Percentiles rank a stretch among this genome's conserved stretches.
Conservation (phyloP, 2,113 vertebrate genomes). For the Jaculus jaculus region DNA sequence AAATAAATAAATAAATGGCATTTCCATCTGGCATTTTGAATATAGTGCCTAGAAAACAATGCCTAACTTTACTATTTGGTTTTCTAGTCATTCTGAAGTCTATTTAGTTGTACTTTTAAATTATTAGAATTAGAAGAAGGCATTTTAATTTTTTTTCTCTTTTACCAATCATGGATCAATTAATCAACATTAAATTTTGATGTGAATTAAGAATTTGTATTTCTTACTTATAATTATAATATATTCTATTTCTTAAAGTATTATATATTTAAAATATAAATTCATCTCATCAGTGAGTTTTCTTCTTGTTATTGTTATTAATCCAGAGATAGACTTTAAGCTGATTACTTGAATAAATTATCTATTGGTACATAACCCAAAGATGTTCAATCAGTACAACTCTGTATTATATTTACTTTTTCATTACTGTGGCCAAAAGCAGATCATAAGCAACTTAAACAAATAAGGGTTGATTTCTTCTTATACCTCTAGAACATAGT, state of each 20-base stretch:
- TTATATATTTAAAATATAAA: not conserved
- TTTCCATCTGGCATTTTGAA: not conserved
- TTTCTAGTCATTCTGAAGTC: not conserved
- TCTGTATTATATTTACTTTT: too few species aligned
- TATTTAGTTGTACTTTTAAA: not conserved
- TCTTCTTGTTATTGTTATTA: not conserved
- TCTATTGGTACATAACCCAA: not conserved
- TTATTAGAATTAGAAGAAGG: not conserved
- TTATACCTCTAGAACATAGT: too few species aligned
- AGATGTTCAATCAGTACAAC: not conserved
- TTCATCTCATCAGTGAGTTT: not conserved
- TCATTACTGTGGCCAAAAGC: too few species aligned
- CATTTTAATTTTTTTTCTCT: not conserved
- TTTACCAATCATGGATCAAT: not conserved
- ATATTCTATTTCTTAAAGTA: conserved; percentile 3
- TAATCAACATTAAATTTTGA: not conserved
- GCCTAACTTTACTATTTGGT: not conserved
- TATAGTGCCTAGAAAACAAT: not conserved
- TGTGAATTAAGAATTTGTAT: not conserved
- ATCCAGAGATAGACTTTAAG: not conserved
- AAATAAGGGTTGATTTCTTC: too few species aligned
- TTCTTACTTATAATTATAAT: not conserved
- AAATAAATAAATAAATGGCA: too few species aligned
- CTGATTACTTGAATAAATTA: not conserved
- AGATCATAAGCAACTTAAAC: too few species aligned